These are phyloP conservation scores for Heterochromis multidens DNA, from an alignment of 2,113 vertebrate genomes.

Conservation along the genomic window DNA sequence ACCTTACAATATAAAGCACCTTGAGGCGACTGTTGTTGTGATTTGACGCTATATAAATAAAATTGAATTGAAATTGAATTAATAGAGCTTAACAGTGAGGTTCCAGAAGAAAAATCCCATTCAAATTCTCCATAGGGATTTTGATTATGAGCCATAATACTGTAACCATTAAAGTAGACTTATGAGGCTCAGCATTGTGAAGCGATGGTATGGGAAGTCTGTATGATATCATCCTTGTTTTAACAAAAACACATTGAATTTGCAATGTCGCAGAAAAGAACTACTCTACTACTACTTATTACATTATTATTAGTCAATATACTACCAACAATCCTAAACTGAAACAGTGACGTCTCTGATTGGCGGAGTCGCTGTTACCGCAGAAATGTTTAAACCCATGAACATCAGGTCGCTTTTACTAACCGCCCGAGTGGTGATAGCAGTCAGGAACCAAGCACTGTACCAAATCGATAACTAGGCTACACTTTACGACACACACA, in stretches of 20 bases:
- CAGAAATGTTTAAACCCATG: too few species aligned
- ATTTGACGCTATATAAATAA: too few species aligned
- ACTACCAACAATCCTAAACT: background rate
- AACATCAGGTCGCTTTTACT: background rate
- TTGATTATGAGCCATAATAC: background rate
- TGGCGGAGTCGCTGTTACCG: too few species aligned
- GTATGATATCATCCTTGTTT: background rate
- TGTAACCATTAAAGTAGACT: background rate
- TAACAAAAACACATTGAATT: background rate
- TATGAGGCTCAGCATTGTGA: too few species aligned
- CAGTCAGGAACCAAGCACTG: background rate
- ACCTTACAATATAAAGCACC: too few species aligned
- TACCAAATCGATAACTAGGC: too few species aligned
- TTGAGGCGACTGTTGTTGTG: too few species aligned
- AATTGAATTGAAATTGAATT: too few species aligned
- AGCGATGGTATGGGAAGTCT: background rate
- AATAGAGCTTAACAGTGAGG: background rate
- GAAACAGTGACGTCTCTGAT: background rate
- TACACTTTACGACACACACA: too few species aligned
- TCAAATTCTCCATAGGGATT: background rate
- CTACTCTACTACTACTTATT: too few species aligned
- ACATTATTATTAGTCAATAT: too few species aligned
- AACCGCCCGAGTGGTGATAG: background rate
- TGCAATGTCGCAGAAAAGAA: background rate
- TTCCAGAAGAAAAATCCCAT: background rate